A percentile compares a stretch with the other conserved stretches of the same genome.
Conservation (phyloP, 2,113 vertebrate species). For the Nothoprocta pentlandii region DNA sequence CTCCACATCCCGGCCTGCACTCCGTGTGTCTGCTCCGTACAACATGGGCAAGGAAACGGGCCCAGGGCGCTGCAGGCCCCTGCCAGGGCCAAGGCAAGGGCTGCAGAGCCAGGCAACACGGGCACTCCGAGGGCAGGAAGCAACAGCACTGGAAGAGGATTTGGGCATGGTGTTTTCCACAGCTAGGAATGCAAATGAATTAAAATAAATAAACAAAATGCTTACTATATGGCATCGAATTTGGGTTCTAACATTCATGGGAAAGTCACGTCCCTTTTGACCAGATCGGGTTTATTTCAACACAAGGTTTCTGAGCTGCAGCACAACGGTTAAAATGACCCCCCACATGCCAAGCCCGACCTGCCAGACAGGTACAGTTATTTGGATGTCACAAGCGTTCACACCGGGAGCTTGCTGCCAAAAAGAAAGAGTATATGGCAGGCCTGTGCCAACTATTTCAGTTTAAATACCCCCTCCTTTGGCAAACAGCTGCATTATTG, state of each 20-base stretch:
- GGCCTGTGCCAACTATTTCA: background rate
- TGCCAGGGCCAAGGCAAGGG: background rate
- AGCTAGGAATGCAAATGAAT: background rate
- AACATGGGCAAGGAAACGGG: fast-evolving
- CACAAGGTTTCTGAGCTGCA: background rate
- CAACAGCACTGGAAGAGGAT: background rate
- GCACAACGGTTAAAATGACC: background rate
- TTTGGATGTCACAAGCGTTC: background rate
- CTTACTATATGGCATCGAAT: background rate
- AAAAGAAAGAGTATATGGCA: background rate
- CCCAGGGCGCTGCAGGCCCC: background rate
- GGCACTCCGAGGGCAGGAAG: background rate
- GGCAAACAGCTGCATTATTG: slow-evolving; percentile 15
- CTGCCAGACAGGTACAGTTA: background rate
- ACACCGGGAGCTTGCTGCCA: background rate
- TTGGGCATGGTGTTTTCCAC: background rate
- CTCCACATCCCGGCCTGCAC: background rate
- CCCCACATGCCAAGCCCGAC: background rate
- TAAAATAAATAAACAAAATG: too few relatives aligned
- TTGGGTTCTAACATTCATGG: background rate
- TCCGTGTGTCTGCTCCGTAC: background rate
- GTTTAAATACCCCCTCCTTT: background rate
- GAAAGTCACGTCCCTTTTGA: too few relatives aligned
- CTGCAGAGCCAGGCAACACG: fast-evolving
- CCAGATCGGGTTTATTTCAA: background rate